Evolutionary conservation across 2,888 invertebrate species (phyloP), one percentile per base, ranked within the genome.

Genomic region (Chloroclysta siterata): DNA sequence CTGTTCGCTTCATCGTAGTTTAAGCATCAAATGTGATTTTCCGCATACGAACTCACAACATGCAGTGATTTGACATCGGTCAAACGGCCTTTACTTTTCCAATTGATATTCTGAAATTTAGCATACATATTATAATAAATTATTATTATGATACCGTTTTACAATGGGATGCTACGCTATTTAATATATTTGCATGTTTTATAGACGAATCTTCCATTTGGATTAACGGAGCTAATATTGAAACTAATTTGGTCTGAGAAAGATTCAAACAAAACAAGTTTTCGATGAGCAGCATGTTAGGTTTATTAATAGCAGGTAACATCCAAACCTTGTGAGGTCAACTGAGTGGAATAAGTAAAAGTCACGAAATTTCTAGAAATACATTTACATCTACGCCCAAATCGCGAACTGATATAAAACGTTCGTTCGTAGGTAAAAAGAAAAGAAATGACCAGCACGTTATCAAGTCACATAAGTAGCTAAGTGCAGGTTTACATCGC

Each of bases 151-250:
- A 42, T 42, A 58, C n/a, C 42, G 57, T 44, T 59, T 52, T 22
- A 42, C 28, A 52, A 58, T 56, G 39, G 47, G 0, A 33, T 46
- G 13, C 29, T 36, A 39, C 44, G 44, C 42, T 57, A 8, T 42
- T 57, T 53, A 14, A 28, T 54, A 50, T 39, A 36, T 50, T 54
- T 60, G 54, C 44, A 44, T 60, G 13, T 56, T 47, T 39, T 60
- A 60, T 50, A n/a, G 10, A 29, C 48, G 29, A 58, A 46, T 55
- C 53, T 17, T 64, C 39, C 48, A 46, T 50, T 17, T 58, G 22
- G 33, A 61, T 42, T 70, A 71, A 69, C 69, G 69, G 71, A 55
- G 63, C 62, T 53, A 58, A 55, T 63, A 69, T 67, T 67, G 44
- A 62, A 67, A 68, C 66, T 59, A 60, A 64, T 65, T 62, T 63